A percentile compares a stretch with the other conserved stretches of the same genome.
These are phyloP conservation scores for Auanema freiburgensis DNA, from an alignment of 2,888 invertebrate species.

Conservation along the genomic window DNA sequence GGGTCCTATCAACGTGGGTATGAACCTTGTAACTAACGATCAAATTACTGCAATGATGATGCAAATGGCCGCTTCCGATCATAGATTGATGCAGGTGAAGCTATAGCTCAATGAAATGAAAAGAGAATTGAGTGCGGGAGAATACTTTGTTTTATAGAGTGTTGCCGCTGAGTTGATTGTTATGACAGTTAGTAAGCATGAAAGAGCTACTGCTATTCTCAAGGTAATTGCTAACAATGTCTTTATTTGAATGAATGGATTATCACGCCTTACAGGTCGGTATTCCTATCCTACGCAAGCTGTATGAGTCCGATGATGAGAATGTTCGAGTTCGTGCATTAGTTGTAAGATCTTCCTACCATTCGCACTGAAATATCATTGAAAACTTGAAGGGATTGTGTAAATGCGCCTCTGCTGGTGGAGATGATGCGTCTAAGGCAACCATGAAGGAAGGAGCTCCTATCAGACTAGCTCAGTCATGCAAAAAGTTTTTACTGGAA, in stretches of 20 bases:
- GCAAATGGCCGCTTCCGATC: constrained; percentile 92
- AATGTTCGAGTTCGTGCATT: constrained; percentile 75
- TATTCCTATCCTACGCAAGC: constrained; percentile 85
- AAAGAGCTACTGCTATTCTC: constrained; percentile 79
- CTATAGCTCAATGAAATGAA: neutral
- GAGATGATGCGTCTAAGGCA: constrained; percentile 87
- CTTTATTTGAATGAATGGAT: neutral
- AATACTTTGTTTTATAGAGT: constrained; percentile 70
- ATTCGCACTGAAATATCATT: neutral
- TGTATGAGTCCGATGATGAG: constrained; percentile 88
- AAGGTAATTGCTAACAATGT: constrained; percentile 26
- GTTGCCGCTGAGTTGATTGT: constrained; percentile 95
- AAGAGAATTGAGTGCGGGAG: no score
- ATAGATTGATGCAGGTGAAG: constrained; percentile 75
- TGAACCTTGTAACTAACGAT: constrained; percentile 71
- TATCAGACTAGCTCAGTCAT: constrained; percentile 87
- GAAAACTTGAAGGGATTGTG: constrained; percentile 75
- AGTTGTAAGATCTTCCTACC: constrained; percentile 68
- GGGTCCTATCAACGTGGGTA: constrained; percentile 91
- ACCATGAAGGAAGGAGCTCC: constrained; percentile 95
- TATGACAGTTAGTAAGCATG: constrained; percentile 93
- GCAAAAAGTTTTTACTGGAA: constrained; percentile 73
- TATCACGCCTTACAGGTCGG: constrained; percentile 73
- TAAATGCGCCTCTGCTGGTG: constrained; percentile 87
- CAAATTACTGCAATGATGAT: constrained; percentile 94